These are phyloP conservation scores for Hippocampus guttulatus DNA, from an alignment of 2,113 vertebrate genomes.

Conservation along the genomic window DNA sequence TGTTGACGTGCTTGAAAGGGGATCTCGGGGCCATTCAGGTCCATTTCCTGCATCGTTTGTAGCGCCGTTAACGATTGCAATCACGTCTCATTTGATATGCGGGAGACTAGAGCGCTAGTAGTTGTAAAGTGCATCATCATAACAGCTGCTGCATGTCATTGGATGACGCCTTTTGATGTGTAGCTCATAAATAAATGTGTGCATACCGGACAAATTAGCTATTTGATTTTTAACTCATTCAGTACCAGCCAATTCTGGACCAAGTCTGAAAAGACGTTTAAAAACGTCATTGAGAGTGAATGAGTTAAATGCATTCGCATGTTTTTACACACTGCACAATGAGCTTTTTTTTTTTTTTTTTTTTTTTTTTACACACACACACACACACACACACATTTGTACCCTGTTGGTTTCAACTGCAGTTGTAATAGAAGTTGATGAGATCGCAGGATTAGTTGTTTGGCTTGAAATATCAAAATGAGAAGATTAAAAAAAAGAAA, in stretches of 20 bases:
- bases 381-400: neutral
- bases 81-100: neutral
- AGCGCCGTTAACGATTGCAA: neutral
- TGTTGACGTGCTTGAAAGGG: neutral
- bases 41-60: conserved; percentile 6
- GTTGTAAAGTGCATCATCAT: conserved; percentile 1
- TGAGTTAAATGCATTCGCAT: neutral
- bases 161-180: neutral
- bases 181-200: neutral
- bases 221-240: neutral
- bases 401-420: neutral
- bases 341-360: neutral
- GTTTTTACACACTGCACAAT: neutral
- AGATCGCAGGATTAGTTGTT: neutral
- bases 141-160: neutral
- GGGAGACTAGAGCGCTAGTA: neutral
- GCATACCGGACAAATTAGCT: neutral
- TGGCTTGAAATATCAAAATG: neutral
- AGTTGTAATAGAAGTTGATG: neutral
- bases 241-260: no score
- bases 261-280: no score
- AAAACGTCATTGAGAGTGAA: no score
- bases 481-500: neutral
- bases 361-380: no score
- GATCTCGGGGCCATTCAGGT: neutral